A percentile compares a stretch with the other conserved stretches of the same genome.
Evolutionary conservation across 2,888 invertebrate genomes (phyloP).

Genomic region (Spatulosminthurus flaviceps): DNA sequence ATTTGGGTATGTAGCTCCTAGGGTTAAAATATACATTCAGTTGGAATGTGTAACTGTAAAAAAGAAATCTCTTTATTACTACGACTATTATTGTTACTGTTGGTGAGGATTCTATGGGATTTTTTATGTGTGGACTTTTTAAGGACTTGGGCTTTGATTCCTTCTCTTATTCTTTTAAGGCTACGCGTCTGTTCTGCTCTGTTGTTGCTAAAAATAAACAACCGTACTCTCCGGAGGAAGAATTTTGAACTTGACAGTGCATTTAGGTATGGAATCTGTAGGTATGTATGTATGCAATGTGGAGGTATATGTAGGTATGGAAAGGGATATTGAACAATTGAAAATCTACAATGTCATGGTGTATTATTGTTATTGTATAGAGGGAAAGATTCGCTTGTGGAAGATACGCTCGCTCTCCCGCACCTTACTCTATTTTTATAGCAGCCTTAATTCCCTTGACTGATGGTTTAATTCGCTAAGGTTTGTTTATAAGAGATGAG

Average conservation of each 20-base stretch:
- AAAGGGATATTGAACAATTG: background rate
- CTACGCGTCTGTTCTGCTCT: no score
- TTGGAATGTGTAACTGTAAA: slow-evolving; percentile 45
- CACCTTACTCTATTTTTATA: slow-evolving; percentile 18
- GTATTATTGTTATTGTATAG: no score
- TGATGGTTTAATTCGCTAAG: no score
- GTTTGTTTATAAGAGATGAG: no score
- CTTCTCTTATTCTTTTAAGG: slow-evolving; percentile 10
- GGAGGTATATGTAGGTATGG: background rate
- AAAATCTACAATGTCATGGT: slow-evolving; percentile 40
- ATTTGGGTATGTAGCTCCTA: no score
- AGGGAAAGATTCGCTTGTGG: background rate
- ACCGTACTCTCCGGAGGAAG: slow-evolving; percentile 8
- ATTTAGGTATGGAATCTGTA: no score
- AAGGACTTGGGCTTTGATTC: background rate
- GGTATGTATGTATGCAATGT: no score
- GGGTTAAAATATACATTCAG: no score
- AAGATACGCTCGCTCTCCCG: no score
- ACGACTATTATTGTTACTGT: slow-evolving; percentile 33
- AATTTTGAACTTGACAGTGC: background rate
- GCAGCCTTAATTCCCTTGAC: background rate
- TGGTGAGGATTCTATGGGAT: background rate
- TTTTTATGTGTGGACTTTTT: background rate
- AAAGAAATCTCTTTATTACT: slow-evolving; percentile 42
- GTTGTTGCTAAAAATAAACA: slow-evolving; percentile 41